Evolutionary conservation across 2,797 vertebrate species (phyloP), one percentile per base, ranked within the genome.

Genomic region (Nyctibius grandis): DNA sequence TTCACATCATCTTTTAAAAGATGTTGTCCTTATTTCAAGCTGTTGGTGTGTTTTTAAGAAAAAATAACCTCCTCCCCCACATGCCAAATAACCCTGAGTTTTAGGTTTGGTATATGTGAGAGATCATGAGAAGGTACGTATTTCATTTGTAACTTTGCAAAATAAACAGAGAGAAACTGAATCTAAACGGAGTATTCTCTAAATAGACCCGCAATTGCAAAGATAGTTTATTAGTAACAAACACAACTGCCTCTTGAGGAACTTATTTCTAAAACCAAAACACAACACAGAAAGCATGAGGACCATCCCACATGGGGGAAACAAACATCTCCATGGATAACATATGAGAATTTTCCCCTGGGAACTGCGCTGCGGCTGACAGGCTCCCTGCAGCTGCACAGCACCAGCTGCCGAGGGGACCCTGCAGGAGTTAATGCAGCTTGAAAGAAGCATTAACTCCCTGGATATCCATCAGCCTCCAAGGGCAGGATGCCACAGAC

Each of bases 381-480:
- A 77, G 64, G 70, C 77, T 94, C 84, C 67, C 73, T 87, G 65
- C 91, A 95, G 90, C 94, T 94, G 93, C 81, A 54, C 48, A 80
- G 74, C 82, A 96, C 83, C 96, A 95, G 95, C 91, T 95, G 96
- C 94, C 15, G 16, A 76, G 60, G 74, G 67, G 77, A 85, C 81
- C 64, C 89, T 89, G 85, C 87, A 94, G 85, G 91, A 94, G 85
- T 95, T 95, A 94, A 88, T 68, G 75, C 89, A 94, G 88, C 95
- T 93, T 93, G 85, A 82, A 92, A 93, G 90, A 73, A 78, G 67
- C 63, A 57, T 91, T 88, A 89, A 73, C 47, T 93, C 81, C 73
- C 69, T 56, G 72, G 67, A 23, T 90, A 88, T 54, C 84, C 59
- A 84, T 85, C 47, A 63, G 36, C 53, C 45, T 75, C 61, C 67